Base-by-base conservation (phyloP, 2,113 vertebrate species). In the Epinephelus fuscoguttatus region DNA sequence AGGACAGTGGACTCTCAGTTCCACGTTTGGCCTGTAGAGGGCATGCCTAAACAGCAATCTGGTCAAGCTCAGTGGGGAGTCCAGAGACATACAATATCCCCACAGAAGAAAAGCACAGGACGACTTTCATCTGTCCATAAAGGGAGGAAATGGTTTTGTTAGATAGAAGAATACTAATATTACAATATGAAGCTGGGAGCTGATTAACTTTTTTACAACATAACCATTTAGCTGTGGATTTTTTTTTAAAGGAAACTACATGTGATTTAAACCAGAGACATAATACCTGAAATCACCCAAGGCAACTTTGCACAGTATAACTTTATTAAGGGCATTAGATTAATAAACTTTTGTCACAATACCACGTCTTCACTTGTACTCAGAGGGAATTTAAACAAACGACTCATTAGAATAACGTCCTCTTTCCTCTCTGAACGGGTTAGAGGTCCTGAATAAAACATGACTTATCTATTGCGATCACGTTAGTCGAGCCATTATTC, bases 401-500 rank as follows among this genome's bases (percentile, higher is more conserved):
- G 71, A 61, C 83, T 89, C 84, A 90, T 91, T 84, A 87, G 45
- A 84, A 88, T 68, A 81, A 89, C 63, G 12, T 73, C 83, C 81
- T 67, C 60, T 55, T 70, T 75, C 75, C 73, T 79, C 81, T 90
- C 62, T 85, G 86, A 92, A 87, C 72, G 74, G 78, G 67, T 88
- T 90, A 84, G 87, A 77, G 72, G 75, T 74, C 79, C 79, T 94
- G 91, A 94, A 93, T 95, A 94, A 94, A 94, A 94, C 93, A 95
- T 95, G 83, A 90, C 94, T 96, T 96, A 96, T 97, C 96, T 96
- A 95, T 97, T 97, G 96, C 96, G 95, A 97, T 96, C 96, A 95
- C 96, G 96, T 97, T 97, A 96, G 88, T 91, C 89, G 93, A 94
- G 85, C 94, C 97, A 96, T 96, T 94, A 94, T 87, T 96, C 94